Evolutionary conservation across 2,888 invertebrate genomes (phyloP).

Genomic region (Drosophila quasianomalipes): DNA sequence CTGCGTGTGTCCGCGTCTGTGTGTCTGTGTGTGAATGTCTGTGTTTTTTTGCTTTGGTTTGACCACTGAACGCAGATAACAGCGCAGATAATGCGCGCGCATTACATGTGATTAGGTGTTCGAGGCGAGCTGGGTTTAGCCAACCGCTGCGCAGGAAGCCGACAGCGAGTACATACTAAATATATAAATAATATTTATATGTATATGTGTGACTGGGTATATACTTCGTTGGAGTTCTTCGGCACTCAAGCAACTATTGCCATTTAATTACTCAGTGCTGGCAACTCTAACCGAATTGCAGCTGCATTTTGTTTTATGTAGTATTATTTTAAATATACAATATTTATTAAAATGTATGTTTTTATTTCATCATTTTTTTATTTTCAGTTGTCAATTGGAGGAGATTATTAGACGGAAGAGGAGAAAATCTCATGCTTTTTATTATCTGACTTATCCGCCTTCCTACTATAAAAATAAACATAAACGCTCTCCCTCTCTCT

Average conservation of each 20-base stretch:
- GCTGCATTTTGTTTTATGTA: constrained; percentile 5
- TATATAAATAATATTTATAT: constrained; percentile 1
- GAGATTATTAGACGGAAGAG: constrained; percentile 65
- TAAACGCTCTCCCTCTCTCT: constrained; percentile 35
- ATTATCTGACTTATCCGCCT: constrained; percentile 54
- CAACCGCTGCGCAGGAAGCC: constrained; percentile 79
- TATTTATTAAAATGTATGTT: neutral
- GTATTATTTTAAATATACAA: neutral
- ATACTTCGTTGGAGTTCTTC: constrained; percentile 40
- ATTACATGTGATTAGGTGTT: constrained; percentile 85
- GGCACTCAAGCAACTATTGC: constrained; percentile 6
- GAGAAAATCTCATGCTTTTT: constrained; percentile 28
- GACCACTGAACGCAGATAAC: constrained; percentile 77
- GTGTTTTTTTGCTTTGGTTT: constrained; percentile 39
- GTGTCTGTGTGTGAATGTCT: constrained; percentile 39
- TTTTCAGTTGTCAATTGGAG: constrained; percentile 57
- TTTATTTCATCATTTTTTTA: too few species aligned
- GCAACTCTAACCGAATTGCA: neutral
- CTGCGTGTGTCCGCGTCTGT: constrained; percentile 20
- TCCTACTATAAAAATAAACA: constrained; percentile 18
- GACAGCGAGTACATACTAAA: constrained; percentile 46
- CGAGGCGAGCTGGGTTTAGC: constrained; percentile 80
- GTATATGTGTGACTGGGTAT: constrained; percentile 7
- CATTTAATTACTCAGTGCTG: constrained; percentile 32
- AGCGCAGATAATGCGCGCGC: constrained; percentile 86